Evolutionary conservation across 2,888 invertebrate genomes (phyloP), one percentile per base, ranked within the genome.

Genomic region (Nemurella pictetii): DNA sequence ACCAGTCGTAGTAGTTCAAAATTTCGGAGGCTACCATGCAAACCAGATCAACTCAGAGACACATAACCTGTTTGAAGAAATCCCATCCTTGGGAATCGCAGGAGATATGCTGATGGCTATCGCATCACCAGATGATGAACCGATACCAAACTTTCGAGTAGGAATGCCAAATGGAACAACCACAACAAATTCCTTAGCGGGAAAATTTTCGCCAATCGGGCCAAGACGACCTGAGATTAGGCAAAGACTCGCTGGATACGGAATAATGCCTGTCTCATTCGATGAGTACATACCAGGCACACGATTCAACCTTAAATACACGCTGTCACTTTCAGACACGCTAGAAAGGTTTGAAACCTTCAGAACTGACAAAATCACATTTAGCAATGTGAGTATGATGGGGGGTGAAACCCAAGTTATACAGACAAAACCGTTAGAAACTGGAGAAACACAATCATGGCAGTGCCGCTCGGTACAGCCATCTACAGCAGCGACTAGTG

Each of bases 81-180:
- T 88, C 36, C 89, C 88, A 4, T 87, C 87, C 1, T 85, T 89
- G 82, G 89, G 89, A 0, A 88, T 89, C 15, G 89, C 89, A 1
- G 88, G 88, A 85, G 89, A 89, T 83, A 88, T 89, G 87, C 87
- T 88, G 0, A 89, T 89, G 89, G 89, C 89, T 27, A 85, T 88
- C 20, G 88, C 89, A 27, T 81, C 87, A 35, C 28, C 80, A 25
- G 88, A 85, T 3, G 83, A 81, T 0, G 88, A 89, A 86, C 89
- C 89, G 72, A 80, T 81, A 28, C 88, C 88, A 80, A 88, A 89
- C 87, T 89, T 89, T 85, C 83, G 84, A 9, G 84, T 89, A 0
- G 87, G 83, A 55, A 87, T 82, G 28, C 89, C 89, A 84, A 77
- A 83, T 30, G n/a, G 84, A 20, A 81, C 87, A 0, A 73, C 27